Evolutionary conservation across 1,140 invertebrate genomes (phyloP), one percentile per base, ranked within the genome.

Genomic region (Ephestia elutella): DNA sequence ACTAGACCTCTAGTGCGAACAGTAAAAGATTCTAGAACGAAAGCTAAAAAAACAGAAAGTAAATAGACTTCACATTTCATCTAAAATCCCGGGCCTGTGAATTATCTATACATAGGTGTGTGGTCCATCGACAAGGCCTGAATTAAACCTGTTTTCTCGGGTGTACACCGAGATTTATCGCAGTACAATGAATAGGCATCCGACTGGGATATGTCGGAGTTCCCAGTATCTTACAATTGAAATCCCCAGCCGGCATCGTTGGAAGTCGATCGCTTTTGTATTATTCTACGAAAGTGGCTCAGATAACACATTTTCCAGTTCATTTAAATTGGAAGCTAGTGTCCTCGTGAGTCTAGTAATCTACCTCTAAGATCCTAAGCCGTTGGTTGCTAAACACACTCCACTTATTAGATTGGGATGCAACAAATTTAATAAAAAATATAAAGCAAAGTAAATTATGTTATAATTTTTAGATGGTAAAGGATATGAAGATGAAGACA

Each of bases 121-220:
- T 57, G 55, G 51, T 53, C 38, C 25, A 62, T 62, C 60, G 60
- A 53, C 60, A 30, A 30, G 51, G 50, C 35, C 19, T 35, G 62
- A 61, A 69, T 69, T 69, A 63, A 63, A 65, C 54, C 56, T 54
- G 60, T 66, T 66, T 69, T 58, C 60, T 60, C 58, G 54, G 60
- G 58, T 65, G 60, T 69, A 50, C 49, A 2, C 56, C 11, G 58
- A 66, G 67, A 69, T 69, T 66, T 69, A 69, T 69, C 56, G 59
- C 57, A 18, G 58, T 59, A 63, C 63, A 62, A 66, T 63, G 60
- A 66, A 66, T 66, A 63, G 60, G 66, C 60, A 57, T 54, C 61
- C 63, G 32, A 54, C 51, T 50, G 66, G 66, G 59, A 66, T 59
- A 21, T 59, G 60, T 63, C 51, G 48, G 54, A 13, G 50, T 53